Percentiles rank a stretch among this genome's conserved stretches.
Evolutionary conservation across 2,888 invertebrate species (phyloP).

Genomic region (Branchipolynoe longqiensis): DNA sequence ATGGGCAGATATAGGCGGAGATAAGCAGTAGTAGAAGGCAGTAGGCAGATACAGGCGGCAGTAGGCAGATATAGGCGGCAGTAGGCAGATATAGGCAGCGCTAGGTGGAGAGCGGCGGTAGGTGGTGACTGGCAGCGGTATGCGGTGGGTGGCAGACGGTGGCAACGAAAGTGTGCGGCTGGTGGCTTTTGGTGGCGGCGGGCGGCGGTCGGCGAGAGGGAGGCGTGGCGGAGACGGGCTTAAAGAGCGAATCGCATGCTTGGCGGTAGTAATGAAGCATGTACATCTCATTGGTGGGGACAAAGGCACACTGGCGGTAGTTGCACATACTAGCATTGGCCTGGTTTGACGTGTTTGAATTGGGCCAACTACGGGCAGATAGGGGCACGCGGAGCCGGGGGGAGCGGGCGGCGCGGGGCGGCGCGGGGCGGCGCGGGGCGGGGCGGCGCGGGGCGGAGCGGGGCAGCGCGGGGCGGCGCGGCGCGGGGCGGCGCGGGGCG

Average conservation of each 20-base stretch:
- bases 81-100: too few relatives aligned
- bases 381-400: too few relatives aligned
- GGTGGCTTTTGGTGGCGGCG: background rate
- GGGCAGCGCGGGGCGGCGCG: too few relatives aligned
- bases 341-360: conserved; percentile 53
- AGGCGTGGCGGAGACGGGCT: background rate
- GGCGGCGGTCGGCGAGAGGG: background rate
- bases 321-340: conserved; percentile 31
- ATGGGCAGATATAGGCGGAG: too few relatives aligned
- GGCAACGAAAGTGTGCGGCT: background rate
- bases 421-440: too few relatives aligned
- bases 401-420: too few relatives aligned
- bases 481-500: too few relatives aligned
- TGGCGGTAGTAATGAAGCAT: conserved; percentile 42
- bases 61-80: too few relatives aligned
- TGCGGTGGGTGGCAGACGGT: background rate
- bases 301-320: conserved; percentile 37
- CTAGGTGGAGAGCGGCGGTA: too few relatives aligned
- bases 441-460: too few relatives aligned
- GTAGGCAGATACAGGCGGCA: too few relatives aligned
- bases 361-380: conserved; percentile 17
- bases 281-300: conserved; percentile 35
- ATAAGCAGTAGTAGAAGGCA: too few relatives aligned
- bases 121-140: background rate
- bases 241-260: conserved; percentile 38